A percentile compares a stretch with the other conserved stretches of the same genome.
Evolutionary conservation across 2,888 invertebrate species (phyloP).

Genomic region (Prionchulus punctatus): DNA sequence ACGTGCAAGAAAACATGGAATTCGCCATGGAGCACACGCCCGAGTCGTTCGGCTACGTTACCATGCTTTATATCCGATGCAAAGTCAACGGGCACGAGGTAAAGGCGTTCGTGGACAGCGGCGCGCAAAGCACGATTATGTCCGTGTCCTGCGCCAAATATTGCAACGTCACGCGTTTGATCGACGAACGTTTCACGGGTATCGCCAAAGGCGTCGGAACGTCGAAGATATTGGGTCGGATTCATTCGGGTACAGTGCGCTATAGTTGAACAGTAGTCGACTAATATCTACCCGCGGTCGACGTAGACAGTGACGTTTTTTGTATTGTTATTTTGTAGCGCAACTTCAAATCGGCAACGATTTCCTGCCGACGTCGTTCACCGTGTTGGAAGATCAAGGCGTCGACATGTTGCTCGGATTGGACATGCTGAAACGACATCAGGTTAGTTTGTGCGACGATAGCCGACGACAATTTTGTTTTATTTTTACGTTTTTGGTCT

Average conservation of each 20-base stretch:
- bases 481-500: neutral
- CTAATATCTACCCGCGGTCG: neutral
- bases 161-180: constrained; percentile 38
- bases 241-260: constrained; percentile 61
- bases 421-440: constrained; percentile 91
- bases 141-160: constrained; percentile 68
- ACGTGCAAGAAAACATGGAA: constrained; percentile 43
- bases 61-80: constrained; percentile 93
- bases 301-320: neutral
- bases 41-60: constrained; percentile 90
- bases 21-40: constrained; percentile 97
- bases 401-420: constrained; percentile 96
- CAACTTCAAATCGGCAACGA: constrained; percentile 87
- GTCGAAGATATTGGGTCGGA: constrained; percentile 82
- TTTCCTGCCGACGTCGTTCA: constrained; percentile 85
- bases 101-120: constrained; percentile 93
- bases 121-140: constrained; percentile 95
- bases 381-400: constrained; percentile 83
- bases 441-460: constrained; percentile 42
- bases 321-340: too few relatives aligned
- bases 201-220: constrained; percentile 94
- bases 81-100: constrained; percentile 88
- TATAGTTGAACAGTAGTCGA: neutral
- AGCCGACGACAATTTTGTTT: neutral
- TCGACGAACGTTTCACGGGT: constrained; percentile 79